Base-by-base conservation (phyloP, 1,140 invertebrate species). In the Pentalonia nigronervosa region DNA sequence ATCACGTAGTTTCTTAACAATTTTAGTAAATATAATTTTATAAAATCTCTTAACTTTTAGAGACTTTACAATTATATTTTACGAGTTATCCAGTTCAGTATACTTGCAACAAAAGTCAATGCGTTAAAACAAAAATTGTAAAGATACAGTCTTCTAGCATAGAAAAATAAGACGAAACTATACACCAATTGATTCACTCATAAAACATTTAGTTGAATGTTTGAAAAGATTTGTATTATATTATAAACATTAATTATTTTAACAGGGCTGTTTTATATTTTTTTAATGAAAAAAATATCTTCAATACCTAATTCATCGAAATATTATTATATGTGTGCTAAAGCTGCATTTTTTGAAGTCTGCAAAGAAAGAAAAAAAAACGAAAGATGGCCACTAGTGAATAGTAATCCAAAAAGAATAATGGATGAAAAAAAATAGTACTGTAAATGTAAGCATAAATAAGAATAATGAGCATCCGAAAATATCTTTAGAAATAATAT, bases 401-500 rank as follows among this genome's bases (percentile, higher is more conserved):
- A 88, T 53, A 48, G 30, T 48, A 21, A 48, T 88, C 11, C 20
- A 34, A 88, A 88, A 88, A 50, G n/a, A 88, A 88, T 88, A 88
- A 34, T 34, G 87, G 47, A 30, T 34, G 21, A 30, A 45, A 87
- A 87, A 48, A 47, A 48, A 34, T 87, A 48, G 17, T 87, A n/a
- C 36, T 88, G 21, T 17, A 88, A 88, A 88, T 30, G 45, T 47
- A 30, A 45, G 47, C 34, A 88, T 36, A 34, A 50, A 88, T 53
- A 53, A 88, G n/a, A 88, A 88, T 53, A 88, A 88, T 36, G 87
- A 53, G 87, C n/a, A 53, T 88, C 87, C n/a, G n/a, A 53, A 88
- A 88, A 88, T 36, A 88, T 88, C 87, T 88, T 88, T 88, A 88
- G n/a, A 89, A 89, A 89, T 89, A 89, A 53, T 56, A 56, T 56